Evolutionary conservation across 2,888 invertebrate species (phyloP).

Genomic region (Melieria omissa): DNA sequence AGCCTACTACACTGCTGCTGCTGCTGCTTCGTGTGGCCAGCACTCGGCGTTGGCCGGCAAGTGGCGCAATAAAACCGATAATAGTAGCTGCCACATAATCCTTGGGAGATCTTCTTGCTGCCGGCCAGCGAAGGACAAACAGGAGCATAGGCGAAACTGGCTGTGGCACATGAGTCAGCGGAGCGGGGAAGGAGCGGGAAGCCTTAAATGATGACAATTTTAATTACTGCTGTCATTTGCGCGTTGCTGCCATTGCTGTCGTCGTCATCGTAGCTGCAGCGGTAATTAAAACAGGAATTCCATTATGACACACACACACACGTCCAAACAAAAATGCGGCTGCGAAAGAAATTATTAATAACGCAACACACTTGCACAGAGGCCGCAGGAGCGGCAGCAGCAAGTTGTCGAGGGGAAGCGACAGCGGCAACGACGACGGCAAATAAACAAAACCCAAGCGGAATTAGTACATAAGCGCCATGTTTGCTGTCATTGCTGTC

Average conservation of each 20-base stretch:
- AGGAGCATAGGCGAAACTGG: no score
- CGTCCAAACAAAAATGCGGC: conserved; percentile 16
- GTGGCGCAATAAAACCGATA: no score
- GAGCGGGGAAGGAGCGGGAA: no score
- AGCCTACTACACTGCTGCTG: no score
- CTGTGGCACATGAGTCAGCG: no score
- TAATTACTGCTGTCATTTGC: conserved; percentile 28
- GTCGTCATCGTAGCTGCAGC: conserved; percentile 40
- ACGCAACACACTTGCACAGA: conserved; percentile 27
- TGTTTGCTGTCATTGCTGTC: conserved; percentile 57
- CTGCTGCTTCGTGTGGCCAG: no score
- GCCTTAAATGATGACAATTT: conserved; percentile 22
- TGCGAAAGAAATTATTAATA: conserved; percentile 29
- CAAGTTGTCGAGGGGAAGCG: conserved; percentile 47
- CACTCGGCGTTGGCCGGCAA: no score
- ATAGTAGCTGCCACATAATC: no score
- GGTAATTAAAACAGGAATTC: conserved; percentile 49
- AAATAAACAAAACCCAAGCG: conserved; percentile 2
- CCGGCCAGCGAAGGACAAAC: no score
- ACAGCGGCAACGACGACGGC: conserved; percentile 43
- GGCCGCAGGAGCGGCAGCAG: conserved; percentile 28
- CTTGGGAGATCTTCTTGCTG: no score
- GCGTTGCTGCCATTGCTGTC: background rate
- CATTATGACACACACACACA: conserved; percentile 42
- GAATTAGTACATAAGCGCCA: conserved; percentile 50